Percentiles rank a stretch among this genome's conserved stretches.
Conservation (phyloP, 2,888 invertebrate species). For the Drosophila atroscutellata region DNA sequence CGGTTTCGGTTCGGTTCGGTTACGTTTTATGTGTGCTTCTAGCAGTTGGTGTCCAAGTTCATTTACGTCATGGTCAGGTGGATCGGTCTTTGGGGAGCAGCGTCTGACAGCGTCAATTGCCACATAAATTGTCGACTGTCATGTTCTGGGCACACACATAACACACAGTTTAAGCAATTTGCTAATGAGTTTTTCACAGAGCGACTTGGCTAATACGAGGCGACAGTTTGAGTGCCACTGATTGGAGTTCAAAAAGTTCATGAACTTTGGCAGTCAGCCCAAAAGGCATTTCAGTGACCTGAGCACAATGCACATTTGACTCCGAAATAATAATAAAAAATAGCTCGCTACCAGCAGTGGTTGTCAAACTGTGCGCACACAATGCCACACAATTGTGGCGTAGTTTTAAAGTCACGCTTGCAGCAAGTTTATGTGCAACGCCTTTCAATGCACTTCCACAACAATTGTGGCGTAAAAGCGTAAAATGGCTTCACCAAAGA, state of each 20-base stretch:
- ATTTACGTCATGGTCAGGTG: constrained; percentile 74
- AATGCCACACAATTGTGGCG: constrained; percentile 56
- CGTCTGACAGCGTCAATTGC: constrained; percentile 61
- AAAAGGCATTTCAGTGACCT: constrained; percentile 66
- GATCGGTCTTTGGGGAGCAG: constrained; percentile 47
- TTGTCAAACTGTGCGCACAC: constrained; percentile 65
- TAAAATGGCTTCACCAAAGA: constrained; percentile 69
- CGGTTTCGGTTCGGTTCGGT: constrained; percentile 5
- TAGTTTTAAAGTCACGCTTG: constrained; percentile 76
- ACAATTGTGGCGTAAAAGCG: constrained; percentile 82
- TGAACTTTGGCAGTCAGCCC: constrained; percentile 68
- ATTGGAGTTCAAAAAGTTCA: constrained; percentile 68
- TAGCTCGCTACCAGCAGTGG: constrained; percentile 25
- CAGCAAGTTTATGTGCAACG: constrained; percentile 63
- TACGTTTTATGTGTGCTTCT: constrained; percentile 27
- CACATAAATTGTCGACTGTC: constrained; percentile 63
- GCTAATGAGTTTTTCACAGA: constrained; percentile 70
- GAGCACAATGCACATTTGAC: constrained; percentile 62
- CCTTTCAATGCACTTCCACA: constrained; percentile 66
- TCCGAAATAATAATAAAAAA: constrained; percentile 46
- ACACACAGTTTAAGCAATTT: constrained; percentile 63
- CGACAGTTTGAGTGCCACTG: constrained; percentile 54
- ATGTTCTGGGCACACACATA: constrained; percentile 30
- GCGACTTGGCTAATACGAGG: constrained; percentile 22
- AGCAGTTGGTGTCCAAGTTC: constrained; percentile 45